Percentiles rank a stretch among this genome's conserved stretches.
Evolutionary conservation across 2,113 vertebrate species (phyloP).

Genomic region (Tylochromis polylepis): DNA sequence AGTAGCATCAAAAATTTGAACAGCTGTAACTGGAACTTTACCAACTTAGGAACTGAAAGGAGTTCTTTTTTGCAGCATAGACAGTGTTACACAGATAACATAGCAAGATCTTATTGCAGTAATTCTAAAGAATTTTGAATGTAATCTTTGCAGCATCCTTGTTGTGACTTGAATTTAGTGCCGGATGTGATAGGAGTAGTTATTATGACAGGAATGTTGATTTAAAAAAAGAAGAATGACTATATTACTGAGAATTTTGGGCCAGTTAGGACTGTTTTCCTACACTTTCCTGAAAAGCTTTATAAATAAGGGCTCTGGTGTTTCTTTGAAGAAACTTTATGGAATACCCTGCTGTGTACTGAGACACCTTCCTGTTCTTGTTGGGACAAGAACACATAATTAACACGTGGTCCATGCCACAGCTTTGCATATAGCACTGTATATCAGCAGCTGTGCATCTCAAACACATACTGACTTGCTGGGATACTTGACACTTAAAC

Average conservation of each 20-base stretch:
- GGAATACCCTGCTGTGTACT: not conserved
- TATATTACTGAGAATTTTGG: not conserved
- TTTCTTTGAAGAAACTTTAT: not conserved
- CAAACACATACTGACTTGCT: not conserved
- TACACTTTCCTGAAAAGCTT: not conserved
- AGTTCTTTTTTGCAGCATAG: fast-evolving
- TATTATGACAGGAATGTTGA: not conserved
- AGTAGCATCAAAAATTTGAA: not conserved
- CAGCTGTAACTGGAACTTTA: not conserved
- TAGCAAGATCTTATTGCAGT: not conserved
- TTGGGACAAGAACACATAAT: conserved; percentile 53
- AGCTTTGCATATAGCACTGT: not conserved
- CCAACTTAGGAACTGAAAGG: not conserved
- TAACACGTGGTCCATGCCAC: conserved; percentile 40
- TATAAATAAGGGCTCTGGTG: not conserved
- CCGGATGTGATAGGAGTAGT: not conserved
- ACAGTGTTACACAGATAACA: not conserved
- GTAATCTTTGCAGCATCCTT: not conserved
- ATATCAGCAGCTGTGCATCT: not conserved
- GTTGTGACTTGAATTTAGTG: not conserved
- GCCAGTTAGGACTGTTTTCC: not conserved
- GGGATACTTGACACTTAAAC: not conserved
- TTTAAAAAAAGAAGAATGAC: not conserved
- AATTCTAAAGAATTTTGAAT: not conserved
- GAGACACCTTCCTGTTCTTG: conserved; percentile 28